Base-by-base conservation (phyloP, 2,113 vertebrate genomes). In the Balaeniceps rex region DNA sequence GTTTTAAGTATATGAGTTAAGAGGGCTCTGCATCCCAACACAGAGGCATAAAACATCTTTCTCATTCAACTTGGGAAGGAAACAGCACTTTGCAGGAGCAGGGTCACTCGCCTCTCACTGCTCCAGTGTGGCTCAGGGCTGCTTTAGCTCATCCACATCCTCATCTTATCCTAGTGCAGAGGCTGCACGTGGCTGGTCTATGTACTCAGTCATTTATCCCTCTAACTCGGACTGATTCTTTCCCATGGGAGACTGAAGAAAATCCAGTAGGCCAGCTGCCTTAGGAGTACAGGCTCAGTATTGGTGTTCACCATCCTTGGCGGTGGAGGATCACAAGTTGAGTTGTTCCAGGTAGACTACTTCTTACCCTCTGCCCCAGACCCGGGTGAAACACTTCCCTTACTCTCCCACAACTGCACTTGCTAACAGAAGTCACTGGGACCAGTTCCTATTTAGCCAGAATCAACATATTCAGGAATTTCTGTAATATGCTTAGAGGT, bases 401-500 rank as follows among this genome's bases (percentile, higher is more conserved):
- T 33, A 33, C 38, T 75, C 52, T 63, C 83, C 51, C 74, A 68
- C n/a, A 42, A 22, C 55, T 38, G 29, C 38, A 78, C 55, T 47
- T 84, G 77, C 75, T 89, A 71, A 79, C 69, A 81, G 68, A 87
- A 96, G 38, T 64, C 87, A 82, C 33, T 46, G 17, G 68, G 49
- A 88, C 77, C 79, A 44, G 51, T 58, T 89, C 69, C 55, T 52
- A 25, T 60, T 89, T 51, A 94, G 89, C 87, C 93, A 93, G 77
- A 91, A 96, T 84, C 89, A 94, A 94, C 69, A 88, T 1, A 92
- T 54, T 33, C 64, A 88, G 83, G 87, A 89, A 94, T 91, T 91
- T 64, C 77, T 89, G 34, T 84, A 68, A 55, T 42, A 82, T 4
- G 14, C 57, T 64, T 29, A 18, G 80, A 87, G 84, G 61, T 94